These are phyloP conservation scores for Callipepla squamata DNA, from an alignment of 2,113 vertebrate species.

Conservation along the genomic window DNA sequence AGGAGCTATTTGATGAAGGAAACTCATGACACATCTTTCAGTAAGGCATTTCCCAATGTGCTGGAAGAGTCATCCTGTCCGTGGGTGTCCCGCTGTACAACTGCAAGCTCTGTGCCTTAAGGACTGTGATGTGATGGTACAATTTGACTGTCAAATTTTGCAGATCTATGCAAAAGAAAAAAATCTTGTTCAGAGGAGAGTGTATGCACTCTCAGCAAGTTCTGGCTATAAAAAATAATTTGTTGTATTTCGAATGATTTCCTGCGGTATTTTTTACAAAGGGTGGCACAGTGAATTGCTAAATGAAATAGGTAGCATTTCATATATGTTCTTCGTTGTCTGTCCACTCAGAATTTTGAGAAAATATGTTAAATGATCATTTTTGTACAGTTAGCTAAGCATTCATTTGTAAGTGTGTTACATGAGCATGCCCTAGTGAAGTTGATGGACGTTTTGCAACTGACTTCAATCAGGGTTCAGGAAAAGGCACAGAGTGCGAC, in stretches of 20 bases:
- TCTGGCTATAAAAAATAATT: background rate
- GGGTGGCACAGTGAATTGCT: background rate
- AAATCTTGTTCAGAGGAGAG: background rate
- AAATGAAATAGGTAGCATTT: background rate
- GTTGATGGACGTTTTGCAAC: background rate
- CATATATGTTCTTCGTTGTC: background rate
- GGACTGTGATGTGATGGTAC: background rate
- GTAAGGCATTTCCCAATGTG: background rate
- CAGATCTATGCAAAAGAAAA: background rate
- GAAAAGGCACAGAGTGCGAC: fast-evolving
- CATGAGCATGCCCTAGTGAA: background rate
- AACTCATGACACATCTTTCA: background rate
- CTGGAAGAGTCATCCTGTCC: background rate
- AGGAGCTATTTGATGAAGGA: background rate
- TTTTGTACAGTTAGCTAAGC: background rate
- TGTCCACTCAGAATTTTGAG: background rate
- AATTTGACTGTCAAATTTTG: slow-evolving; percentile 7
- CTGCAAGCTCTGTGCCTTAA: background rate
- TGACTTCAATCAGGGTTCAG: fast-evolving
- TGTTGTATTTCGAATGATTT: background rate
- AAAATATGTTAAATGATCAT: background rate
- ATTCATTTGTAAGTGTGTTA: background rate
- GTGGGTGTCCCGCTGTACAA: background rate
- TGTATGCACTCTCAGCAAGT: background rate
- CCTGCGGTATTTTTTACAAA: background rate